A percentile compares a stretch with the other conserved stretches of the same genome.
phyloP scores from a whole-genome alignment of 2,113 vertebrate genomes.

The Menura novaehollandiae region DNA sequence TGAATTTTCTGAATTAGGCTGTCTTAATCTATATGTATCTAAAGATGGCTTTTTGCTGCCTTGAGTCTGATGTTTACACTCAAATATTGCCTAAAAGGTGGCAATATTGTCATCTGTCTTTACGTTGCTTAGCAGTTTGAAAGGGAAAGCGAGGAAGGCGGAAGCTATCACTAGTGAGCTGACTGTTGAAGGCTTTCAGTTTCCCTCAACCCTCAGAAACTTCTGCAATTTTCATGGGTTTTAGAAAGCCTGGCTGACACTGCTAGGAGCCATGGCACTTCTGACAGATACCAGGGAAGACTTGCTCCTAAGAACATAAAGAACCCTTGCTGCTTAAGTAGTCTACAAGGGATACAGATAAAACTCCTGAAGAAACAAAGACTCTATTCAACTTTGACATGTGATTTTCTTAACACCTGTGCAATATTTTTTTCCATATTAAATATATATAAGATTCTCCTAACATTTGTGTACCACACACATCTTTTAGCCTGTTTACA shows the following conservation, averaged over 20 bases:
- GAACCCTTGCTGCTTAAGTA: neutral
- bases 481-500: neutral
- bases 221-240: neutral
- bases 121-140: neutral
- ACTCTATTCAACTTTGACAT: neutral
- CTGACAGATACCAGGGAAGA: neutral
- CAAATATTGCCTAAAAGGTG: neutral
- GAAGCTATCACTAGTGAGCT: neutral
- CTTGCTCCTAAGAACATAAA: neutral
- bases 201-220: neutral
- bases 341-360: neutral
- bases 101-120: neutral
- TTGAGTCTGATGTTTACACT: neutral
- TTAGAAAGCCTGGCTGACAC: neutral
- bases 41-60: neutral
- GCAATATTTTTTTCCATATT: neutral
- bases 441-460: neutral
- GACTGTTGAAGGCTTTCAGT: neutral
- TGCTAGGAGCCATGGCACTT: neutral
- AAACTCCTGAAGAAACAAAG: neutral
- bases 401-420: neutral
- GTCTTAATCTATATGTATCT: neutral
- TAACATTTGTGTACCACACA: neutral
- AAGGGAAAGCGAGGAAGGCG: neutral
- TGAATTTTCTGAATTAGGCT: neutral